Percentiles rank a stretch among this genome's conserved stretches.
Evolutionary conservation across 2,113 vertebrate species (phyloP).

Genomic region (Pheucticus melanocephalus): DNA sequence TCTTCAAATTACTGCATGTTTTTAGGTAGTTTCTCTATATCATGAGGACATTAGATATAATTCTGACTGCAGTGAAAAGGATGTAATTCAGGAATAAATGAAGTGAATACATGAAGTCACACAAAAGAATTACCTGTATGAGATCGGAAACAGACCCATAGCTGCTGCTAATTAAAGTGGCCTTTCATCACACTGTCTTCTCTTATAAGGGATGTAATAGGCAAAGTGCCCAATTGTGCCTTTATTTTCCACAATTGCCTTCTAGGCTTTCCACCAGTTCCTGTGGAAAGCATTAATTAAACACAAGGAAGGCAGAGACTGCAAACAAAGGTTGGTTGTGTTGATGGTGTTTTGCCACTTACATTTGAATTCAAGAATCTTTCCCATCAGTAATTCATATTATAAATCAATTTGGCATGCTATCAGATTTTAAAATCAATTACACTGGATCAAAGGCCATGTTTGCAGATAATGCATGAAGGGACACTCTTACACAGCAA

Average conservation of each 20-base stretch:
- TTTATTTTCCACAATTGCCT: background rate
- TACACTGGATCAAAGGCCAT: slow-evolving; percentile 45
- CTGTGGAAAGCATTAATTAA: background rate
- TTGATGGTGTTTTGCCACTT: slow-evolving; percentile 19
- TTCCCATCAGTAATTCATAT: slow-evolving; percentile 51
- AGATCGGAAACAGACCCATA: background rate
- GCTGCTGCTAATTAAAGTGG: background rate
- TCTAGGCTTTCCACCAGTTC: background rate
- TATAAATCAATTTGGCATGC: slow-evolving; percentile 59
- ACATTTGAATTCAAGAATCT: slow-evolving; percentile 8
- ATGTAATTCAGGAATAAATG: background rate
- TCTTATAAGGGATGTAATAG: background rate
- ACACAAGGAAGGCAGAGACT: background rate
- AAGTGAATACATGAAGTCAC: background rate
- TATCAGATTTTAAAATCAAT: slow-evolving; percentile 68
- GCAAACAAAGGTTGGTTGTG: background rate
- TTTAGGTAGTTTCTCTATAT: background rate
- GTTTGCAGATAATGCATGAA: slow-evolving; percentile 39
- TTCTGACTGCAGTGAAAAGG: background rate
- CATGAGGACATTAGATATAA: background rate
- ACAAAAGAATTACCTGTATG: background rate
- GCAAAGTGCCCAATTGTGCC: background rate
- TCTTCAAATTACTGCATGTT: background rate
- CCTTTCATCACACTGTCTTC: background rate
- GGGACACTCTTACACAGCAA: background rate